Evolutionary conservation across 2,797 vertebrate genomes (phyloP).

Genomic region (Lophotriccus pileatus): DNA sequence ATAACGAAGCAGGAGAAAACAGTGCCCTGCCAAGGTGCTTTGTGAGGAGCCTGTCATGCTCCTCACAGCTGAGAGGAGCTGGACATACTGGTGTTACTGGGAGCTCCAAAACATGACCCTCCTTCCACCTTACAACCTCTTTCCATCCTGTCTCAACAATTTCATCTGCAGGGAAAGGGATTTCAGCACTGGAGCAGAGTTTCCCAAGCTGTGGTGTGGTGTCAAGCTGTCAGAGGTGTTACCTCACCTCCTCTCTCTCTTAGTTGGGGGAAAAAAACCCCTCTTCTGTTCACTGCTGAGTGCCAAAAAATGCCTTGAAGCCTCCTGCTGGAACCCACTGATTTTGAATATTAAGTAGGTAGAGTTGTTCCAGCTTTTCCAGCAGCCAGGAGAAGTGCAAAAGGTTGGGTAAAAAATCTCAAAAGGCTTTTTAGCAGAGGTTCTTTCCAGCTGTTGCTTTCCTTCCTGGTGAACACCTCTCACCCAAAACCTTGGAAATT

Average conservation of each 20-base stretch:
- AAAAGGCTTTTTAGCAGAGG: background rate
- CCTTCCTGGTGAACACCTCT: background rate
- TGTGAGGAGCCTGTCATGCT: background rate
- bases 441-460: background rate
- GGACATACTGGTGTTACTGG: background rate
- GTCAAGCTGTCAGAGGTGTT: background rate
- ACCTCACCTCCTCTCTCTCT: background rate
- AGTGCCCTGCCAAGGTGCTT: background rate
- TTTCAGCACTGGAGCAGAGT: background rate
- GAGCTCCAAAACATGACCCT: background rate
- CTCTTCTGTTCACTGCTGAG: background rate
- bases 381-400: background rate
- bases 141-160: fast-evolving
- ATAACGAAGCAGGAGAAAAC: background rate
- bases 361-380: background rate
- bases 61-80: fast-evolving
- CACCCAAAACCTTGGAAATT: background rate
- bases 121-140: background rate
- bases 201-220: background rate
- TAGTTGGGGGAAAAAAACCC: background rate
- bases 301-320: background rate
- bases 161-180: background rate
- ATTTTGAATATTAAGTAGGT: background rate
- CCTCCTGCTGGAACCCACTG: background rate
- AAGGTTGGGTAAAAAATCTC: background rate